Base-by-base conservation (phyloP, 2,888 invertebrate genomes). In the Amaurobius ferox region DNA sequence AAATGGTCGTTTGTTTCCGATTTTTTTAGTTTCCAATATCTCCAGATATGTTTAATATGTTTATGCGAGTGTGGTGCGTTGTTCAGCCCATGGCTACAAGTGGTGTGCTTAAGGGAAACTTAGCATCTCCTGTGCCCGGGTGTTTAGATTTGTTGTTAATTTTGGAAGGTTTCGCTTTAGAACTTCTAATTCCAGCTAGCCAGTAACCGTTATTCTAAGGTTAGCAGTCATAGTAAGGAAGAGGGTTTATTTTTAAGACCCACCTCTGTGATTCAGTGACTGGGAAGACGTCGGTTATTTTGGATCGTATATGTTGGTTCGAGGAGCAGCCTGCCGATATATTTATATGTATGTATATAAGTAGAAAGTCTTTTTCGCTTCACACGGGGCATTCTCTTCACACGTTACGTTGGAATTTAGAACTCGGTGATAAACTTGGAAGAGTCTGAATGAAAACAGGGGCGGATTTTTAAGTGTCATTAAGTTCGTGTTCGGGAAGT, bases 131-230 rank as follows among this genome's bases (percentile, higher is more conserved):
- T 78, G 86, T 44, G 79, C 81, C 73, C 35, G 55, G 48, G 74
- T 87, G 87, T 87, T 87, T 87, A 87, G 87, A 81, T 87, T 87
- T 87, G 87, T 74, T 83, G 87, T 87, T 87, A 87, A 87, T 87
- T 87, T 87, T 87, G 83, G 87, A 87, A 79, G 79, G 83, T 83
- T 87, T 87, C 87, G 79, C 83, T 87, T 87, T 87, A 74, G 87
- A 83, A 87, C 77, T 83, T 87, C 87, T 87, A 87, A 87, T 87
- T 87, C 83, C 87, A 83, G 87, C 87, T 87, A 87, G 87, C 87
- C 87, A 87, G 87, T 87, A 79, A 87, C 87, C 81, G 78, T 87
- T 87, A 87, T 78, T 80, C 87, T 80, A 74, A 81, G 80, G 87
- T 80, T 77, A 64, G 79, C 79, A 86, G 79, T 79, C 79, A 86